These are phyloP conservation scores for Augochlorella aurata DNA, from an alignment of 2,888 invertebrate genomes.

Conservation along the genomic window DNA sequence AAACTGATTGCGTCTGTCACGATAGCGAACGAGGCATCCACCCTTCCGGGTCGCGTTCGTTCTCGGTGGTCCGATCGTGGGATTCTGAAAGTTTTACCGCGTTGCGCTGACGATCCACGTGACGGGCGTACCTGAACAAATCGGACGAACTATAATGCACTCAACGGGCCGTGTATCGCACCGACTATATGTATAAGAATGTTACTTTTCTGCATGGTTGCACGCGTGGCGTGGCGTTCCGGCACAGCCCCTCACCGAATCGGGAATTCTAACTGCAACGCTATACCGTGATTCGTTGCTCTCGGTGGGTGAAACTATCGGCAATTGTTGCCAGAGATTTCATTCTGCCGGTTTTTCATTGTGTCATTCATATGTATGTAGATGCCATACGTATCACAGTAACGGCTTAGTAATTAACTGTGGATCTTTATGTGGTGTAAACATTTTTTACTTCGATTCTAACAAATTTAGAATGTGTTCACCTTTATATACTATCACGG, in stretches of 20 bases:
- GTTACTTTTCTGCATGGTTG: slow-evolving; percentile 4
- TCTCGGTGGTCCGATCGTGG: slow-evolving; percentile 70
- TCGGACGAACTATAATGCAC: slow-evolving; percentile 21
- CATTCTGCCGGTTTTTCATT: not conserved
- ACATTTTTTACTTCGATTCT: too few species aligned
- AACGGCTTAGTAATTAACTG: too few species aligned
- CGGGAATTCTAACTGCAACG: not conserved
- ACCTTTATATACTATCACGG: too few species aligned
- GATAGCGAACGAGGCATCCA: slow-evolving; percentile 68
- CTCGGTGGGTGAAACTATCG: not conserved
- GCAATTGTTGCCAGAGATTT: not conserved
- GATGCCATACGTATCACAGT: too few species aligned
- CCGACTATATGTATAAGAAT: not conserved
- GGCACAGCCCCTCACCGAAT: not conserved
- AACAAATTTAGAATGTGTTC: too few species aligned
- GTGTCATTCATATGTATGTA: not conserved
- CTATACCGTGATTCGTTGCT: too few species aligned
- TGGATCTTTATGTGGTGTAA: too few species aligned
- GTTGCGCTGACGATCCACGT: slow-evolving; percentile 42
- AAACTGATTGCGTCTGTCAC: slow-evolving; percentile 72
- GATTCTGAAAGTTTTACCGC: slow-evolving; percentile 53
- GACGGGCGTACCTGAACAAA: slow-evolving; percentile 29
- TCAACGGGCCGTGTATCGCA: slow-evolving; percentile 7
- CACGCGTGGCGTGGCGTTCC: slow-evolving; percentile 1
- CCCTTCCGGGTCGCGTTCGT: slow-evolving; percentile 69